A percentile compares a stretch with the other conserved stretches of the same genome.
These are phyloP conservation scores for Crambe crambe DNA, from an alignment of 37 sponge, comb jelly and placozoan species.

Conservation along the genomic window DNA sequence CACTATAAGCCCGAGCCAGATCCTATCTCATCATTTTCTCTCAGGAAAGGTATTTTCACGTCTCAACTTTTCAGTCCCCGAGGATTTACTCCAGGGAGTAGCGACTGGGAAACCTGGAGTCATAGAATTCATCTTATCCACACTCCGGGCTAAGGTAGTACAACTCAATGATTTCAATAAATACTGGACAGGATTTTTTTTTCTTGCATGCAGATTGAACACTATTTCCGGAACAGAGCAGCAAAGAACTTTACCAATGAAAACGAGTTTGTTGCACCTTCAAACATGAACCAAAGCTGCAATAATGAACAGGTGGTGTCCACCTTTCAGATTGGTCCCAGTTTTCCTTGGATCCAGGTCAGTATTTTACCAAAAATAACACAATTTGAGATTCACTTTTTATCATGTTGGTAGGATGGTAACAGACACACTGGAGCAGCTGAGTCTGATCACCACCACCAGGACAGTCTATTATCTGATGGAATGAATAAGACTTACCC, in stretches of 20 bases:
- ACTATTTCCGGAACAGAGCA: background rate
- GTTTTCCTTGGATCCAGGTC: background rate
- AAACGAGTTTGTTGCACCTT: background rate
- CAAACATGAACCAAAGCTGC: background rate
- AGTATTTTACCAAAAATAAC: too few relatives aligned
- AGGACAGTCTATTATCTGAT: background rate
- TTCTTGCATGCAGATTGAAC: too few relatives aligned
- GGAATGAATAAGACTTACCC: background rate
- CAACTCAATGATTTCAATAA: too few relatives aligned
- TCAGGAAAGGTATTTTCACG: constrained; percentile 90
- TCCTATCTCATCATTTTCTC: background rate
- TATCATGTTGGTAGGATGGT: background rate
- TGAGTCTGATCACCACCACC: too few relatives aligned
- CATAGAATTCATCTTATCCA: constrained; percentile 83
- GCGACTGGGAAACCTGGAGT: constrained; percentile 78
- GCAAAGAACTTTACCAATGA: background rate
- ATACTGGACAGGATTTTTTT: too few relatives aligned
- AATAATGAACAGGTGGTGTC: background rate
- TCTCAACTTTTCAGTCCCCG: constrained; percentile 75
- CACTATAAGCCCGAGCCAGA: background rate
- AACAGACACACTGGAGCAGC: background rate
- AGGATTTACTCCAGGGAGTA: constrained; percentile 74
- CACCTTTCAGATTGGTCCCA: background rate
- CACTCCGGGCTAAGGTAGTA: constrained; percentile 75
- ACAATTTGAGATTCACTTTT: background rate